phyloP scores from a whole-genome alignment of 2,888 invertebrate species.

The Pilophorus perplexus region DNA sequence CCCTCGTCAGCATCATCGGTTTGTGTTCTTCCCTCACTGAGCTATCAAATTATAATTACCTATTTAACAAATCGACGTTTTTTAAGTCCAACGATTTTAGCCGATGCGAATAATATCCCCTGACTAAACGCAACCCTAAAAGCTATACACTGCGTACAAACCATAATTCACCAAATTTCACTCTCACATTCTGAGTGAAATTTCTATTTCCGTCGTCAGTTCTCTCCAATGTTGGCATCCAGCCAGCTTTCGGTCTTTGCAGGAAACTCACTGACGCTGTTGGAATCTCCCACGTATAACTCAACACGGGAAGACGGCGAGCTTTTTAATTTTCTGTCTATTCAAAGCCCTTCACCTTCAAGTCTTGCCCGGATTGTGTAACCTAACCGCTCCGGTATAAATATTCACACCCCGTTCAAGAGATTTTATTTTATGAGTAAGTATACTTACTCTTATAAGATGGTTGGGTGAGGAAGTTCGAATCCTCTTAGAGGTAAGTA shows the following conservation, averaged over 20 bases:
- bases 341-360: conserved; percentile 4
- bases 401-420: neutral
- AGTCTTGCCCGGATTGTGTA: conserved; percentile 2
- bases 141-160: no score
- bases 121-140: no score
- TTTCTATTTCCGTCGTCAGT: conserved; percentile 16
- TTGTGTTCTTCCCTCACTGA: no score
- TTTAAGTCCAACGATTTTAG: no score
- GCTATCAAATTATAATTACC: no score
- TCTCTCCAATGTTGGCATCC: neutral
- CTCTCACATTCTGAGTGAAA: conserved; percentile 16
- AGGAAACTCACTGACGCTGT: conserved; percentile 11
- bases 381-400: no score
- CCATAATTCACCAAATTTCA: no score
- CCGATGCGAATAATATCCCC: no score
- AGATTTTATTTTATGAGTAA: no score
- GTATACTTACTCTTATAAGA: no score
- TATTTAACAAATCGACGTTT: no score
- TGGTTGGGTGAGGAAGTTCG: neutral
- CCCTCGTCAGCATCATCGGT: no score
- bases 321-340: conserved; percentile 6
- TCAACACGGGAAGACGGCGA: neutral
- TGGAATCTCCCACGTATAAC: neutral
- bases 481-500: neutral
- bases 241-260: conserved; percentile 6